Base-by-base conservation (phyloP, 2,888 invertebrate species). In the Meandrusa payeni region DNA sequence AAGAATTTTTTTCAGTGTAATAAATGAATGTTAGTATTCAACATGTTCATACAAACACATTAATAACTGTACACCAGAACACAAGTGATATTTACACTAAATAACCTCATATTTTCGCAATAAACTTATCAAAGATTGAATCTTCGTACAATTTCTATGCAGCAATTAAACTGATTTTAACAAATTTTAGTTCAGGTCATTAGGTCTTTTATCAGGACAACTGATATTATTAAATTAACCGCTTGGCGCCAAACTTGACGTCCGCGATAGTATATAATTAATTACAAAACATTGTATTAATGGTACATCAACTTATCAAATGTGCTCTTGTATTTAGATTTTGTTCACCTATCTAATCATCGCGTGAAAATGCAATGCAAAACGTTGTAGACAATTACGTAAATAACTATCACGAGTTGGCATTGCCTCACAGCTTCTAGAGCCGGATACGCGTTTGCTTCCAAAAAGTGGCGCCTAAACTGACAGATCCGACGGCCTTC, bases 391-490 rank as follows among this genome's bases (percentile, higher is more conserved):
- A 13, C 10, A 41, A 5, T 6, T 20, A 34, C 28, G 22, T 15
- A 38, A 44, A 43, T 31, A 43, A 7, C 22, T 4, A 19, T 9
- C 2, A 10, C 12, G 23, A 37, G 20, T 43, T 37, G 37, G 43
- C 37, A 43, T 13, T 15, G 39, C 20, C 5, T 9, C 17, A 13
- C 34, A 13, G n/a, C 4, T 7, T n/a, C 3, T 15, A 28, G 46
- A 65, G 62, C 65, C 64, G 69, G 68, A 74, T 73, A 64, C 65
- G 52, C 53, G 46, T 57, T 50, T 51, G 57, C 50, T 38, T 57
- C 59, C 56, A 62, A 72, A 69, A 59, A 59, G 65, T 76, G 77
- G 77, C 79, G 79, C 79, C 74, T 67, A 61, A 63, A 58, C 61
- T 67, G 67, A 71, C 69, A 62, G 61, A 70, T 65, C 60, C 55